phyloP scores from a whole-genome alignment of 2,888 invertebrate genomes.

The Epirrhoe tristata region DNA sequence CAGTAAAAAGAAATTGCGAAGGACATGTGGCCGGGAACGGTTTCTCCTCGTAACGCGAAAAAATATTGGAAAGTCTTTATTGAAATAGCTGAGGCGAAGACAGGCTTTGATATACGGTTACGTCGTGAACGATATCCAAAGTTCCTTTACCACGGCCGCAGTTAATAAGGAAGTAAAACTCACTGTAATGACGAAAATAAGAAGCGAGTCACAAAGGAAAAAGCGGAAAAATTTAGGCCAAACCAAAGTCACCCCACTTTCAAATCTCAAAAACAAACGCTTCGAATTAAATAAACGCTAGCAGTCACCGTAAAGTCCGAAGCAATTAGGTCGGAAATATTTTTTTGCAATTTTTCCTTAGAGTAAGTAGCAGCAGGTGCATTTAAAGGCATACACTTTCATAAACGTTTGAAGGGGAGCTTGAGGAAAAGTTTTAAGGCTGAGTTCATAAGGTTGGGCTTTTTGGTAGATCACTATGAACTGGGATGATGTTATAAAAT shows the following conservation, averaged over 20 bases:
- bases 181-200: slow-evolving; percentile 10
- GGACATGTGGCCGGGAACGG: slow-evolving; percentile 40
- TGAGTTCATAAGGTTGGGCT: slow-evolving; percentile 71
- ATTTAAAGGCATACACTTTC: slow-evolving; percentile 72
- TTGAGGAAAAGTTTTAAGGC: slow-evolving; percentile 62
- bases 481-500: neutral
- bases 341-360: slow-evolving; percentile 53
- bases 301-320: slow-evolving; percentile 52
- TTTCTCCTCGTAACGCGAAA: slow-evolving; percentile 37
- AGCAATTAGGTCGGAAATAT: slow-evolving; percentile 55
- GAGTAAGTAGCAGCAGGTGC: slow-evolving; percentile 68
- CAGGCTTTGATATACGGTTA: slow-evolving; percentile 33
- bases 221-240: slow-evolving; percentile 22
- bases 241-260: slow-evolving; percentile 35
- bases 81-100: slow-evolving; percentile 34
- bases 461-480: slow-evolving; percentile 63
- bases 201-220: slow-evolving; percentile 22
- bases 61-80: slow-evolving; percentile 44
- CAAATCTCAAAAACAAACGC: slow-evolving; percentile 40
- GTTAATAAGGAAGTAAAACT: slow-evolving; percentile 30
- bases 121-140: slow-evolving; percentile 21
- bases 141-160: slow-evolving; percentile 7
- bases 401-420: slow-evolving; percentile 63
- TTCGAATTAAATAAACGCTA: slow-evolving; percentile 47
- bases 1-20: slow-evolving; percentile 42